Percentiles rank a stretch among this genome's conserved stretches.
Conservation (phyloP, 2,113 vertebrate species). For the Macquaria ambigua region DNA sequence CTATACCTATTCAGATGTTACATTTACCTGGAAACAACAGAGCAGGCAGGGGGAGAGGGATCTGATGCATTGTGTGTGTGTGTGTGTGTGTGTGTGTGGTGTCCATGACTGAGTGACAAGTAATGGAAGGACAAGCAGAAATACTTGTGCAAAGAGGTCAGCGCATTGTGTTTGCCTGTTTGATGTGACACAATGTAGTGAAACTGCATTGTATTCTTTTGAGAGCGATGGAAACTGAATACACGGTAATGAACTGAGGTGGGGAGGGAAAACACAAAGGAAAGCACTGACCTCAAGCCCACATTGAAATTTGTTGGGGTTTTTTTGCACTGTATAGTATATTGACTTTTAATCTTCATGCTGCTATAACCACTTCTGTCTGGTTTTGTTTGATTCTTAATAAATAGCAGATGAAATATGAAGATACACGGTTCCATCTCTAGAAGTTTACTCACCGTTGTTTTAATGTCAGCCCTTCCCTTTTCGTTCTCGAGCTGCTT, state of each 20-base stretch:
- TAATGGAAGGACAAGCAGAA: conserved; percentile 58
- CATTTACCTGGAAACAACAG: conserved; percentile 35
- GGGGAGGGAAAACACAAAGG: conserved; percentile 66
- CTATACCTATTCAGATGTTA: conserved; percentile 21
- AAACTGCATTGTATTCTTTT: conserved; percentile 69
- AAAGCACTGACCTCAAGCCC: conserved; percentile 40
- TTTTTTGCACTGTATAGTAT: background rate
- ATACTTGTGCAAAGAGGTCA: conserved; percentile 75
- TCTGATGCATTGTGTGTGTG: conserved; percentile 13
- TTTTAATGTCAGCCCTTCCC: conserved; percentile 81
- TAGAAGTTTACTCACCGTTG: conserved; percentile 86
- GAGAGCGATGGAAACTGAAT: conserved; percentile 65
- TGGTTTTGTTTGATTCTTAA: background rate
- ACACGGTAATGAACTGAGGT: conserved; percentile 57
- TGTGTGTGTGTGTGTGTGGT: conserved; percentile 31
- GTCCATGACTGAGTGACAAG: conserved; percentile 64
- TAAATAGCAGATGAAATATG: background rate
- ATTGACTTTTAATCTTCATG: conserved; percentile 7
- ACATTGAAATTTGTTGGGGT: background rate
- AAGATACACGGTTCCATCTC: background rate
- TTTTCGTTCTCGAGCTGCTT: conserved; percentile 85
- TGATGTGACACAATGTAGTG: conserved; percentile 70
- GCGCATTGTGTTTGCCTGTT: conserved; percentile 71
- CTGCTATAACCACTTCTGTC: background rate
- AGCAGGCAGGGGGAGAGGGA: background rate